These are phyloP conservation scores for Coleophora deauratella DNA, from an alignment of 2,888 invertebrate species.

Conservation along the genomic window DNA sequence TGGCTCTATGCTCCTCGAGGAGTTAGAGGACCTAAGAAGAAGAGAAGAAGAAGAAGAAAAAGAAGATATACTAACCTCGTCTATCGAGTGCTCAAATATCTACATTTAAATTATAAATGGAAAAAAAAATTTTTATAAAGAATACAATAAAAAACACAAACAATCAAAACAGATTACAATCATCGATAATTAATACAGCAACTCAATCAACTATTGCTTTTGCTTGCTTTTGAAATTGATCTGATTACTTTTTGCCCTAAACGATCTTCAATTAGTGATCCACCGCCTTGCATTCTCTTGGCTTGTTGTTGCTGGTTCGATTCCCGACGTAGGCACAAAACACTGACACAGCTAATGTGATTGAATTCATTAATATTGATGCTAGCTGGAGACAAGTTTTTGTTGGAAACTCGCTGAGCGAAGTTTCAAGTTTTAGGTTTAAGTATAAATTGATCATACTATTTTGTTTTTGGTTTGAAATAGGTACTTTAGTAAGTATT, in stretches of 20 bases:
- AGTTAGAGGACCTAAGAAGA: too few relatives aligned
- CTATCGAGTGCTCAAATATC: too few relatives aligned
- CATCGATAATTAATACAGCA: conserved; percentile 9
- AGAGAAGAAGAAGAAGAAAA: too few relatives aligned
- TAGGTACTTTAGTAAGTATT: too few relatives aligned
- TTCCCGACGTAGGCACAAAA: conserved; percentile 29
- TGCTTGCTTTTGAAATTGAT: too few relatives aligned
- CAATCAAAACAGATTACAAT: too few relatives aligned
- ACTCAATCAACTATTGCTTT: conserved; percentile 20
- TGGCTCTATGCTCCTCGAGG: too few relatives aligned
- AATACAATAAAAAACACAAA: too few relatives aligned
- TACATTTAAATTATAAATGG: too few relatives aligned
- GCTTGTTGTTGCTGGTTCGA: conserved; percentile 30
- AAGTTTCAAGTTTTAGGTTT: background rate
- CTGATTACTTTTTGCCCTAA: conserved; percentile 20
- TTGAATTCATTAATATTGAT: conserved; percentile 52
- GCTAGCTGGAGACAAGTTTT: conserved; percentile 16
- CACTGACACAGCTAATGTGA: conserved; percentile 38
- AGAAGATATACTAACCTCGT: too few relatives aligned
- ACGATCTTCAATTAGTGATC: conserved; percentile 37
- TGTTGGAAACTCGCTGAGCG: conserved; percentile 5
- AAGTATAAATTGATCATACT: background rate
- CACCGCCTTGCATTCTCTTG: conserved; percentile 36
- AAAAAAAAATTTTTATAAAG: too few relatives aligned
- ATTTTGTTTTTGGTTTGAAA: too few relatives aligned